Percentiles rank a stretch among this genome's conserved stretches.
These are phyloP conservation scores for Diplazon laetatorius DNA, from an alignment of 2,888 invertebrate genomes.

Conservation along the genomic window DNA sequence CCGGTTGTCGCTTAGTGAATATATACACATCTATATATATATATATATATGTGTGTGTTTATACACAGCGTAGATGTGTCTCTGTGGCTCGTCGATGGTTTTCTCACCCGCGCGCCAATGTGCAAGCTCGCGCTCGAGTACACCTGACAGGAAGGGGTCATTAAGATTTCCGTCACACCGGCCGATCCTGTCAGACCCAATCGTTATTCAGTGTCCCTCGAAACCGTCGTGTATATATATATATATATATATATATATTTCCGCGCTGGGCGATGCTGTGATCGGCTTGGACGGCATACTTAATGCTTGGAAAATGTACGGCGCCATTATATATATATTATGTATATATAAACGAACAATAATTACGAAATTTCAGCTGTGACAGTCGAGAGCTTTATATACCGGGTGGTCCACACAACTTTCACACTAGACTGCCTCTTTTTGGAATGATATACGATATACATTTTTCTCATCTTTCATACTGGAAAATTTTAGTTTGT, in stretches of 20 bases:
- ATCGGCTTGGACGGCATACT: constrained; percentile 47
- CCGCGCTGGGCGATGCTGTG: constrained; percentile 21
- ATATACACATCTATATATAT: constrained; percentile 5
- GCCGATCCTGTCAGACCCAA: constrained; percentile 55
- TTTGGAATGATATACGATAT: no score
- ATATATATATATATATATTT: no score
- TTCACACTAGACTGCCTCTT: no score
- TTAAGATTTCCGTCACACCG: constrained; percentile 70
- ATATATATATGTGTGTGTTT: neutral
- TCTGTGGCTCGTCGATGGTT: constrained; percentile 10
- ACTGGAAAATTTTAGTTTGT: no score
- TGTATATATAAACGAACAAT: constrained; percentile 4
- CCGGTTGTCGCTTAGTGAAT: neutral
- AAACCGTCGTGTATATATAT: constrained; percentile 9
- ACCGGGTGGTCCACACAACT: no score
- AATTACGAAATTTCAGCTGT: neutral
- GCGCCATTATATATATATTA: constrained; percentile 27
- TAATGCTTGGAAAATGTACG: constrained; percentile 44
- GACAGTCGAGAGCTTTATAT: no score
- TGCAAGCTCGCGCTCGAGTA: constrained; percentile 37
- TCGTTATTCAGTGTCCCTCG: constrained; percentile 56
- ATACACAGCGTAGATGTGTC: neutral
- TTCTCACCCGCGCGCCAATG: constrained; percentile 34
- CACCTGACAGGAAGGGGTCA: constrained; percentile 71
- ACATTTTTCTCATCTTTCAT: no score